Conservation (phyloP, 2,888 invertebrate genomes). For the Lordiphosa fenestrarum region DNA sequence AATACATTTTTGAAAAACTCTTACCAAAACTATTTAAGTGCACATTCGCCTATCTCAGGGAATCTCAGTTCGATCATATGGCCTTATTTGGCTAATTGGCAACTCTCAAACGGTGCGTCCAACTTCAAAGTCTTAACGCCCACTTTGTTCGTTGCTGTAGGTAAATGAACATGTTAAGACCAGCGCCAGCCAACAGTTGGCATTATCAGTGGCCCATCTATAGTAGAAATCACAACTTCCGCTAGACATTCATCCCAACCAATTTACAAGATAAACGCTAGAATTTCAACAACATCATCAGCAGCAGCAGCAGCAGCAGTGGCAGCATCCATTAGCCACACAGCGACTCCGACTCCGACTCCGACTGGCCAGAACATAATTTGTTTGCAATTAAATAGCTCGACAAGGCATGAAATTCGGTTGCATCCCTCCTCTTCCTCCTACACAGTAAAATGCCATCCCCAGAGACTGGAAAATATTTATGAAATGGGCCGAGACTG, state of each 20-base stretch:
- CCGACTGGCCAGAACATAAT: slow-evolving; percentile 65
- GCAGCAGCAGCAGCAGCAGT: slow-evolving; percentile 19
- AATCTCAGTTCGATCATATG: too few relatives aligned
- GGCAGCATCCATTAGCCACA: slow-evolving; percentile 55
- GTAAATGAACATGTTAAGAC: slow-evolving; percentile 59
- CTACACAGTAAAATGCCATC: slow-evolving; percentile 28
- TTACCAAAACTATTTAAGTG: too few relatives aligned
- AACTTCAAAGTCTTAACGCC: slow-evolving; percentile 55
- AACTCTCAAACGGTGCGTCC: slow-evolving; percentile 17
- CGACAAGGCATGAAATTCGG: slow-evolving; percentile 75
- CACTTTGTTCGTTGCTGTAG: slow-evolving; percentile 50
- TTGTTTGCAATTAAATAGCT: slow-evolving; percentile 75
- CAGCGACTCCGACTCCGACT: slow-evolving; percentile 9
- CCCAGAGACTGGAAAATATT: slow-evolving; percentile 61
- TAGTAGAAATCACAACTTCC: slow-evolving; percentile 64
- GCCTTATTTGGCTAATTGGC: slow-evolving; percentile 6
- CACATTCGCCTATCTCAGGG: too few relatives aligned
- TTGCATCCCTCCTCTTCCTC: slow-evolving; percentile 61
- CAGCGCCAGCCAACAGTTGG: slow-evolving; percentile 20
- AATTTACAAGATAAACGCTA: slow-evolving; percentile 71
- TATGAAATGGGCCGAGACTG: slow-evolving; percentile 71
- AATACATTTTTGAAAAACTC: too few relatives aligned
- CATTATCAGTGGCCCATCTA: slow-evolving; percentile 36
- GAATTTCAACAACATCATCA: slow-evolving; percentile 74
- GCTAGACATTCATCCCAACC: slow-evolving; percentile 69